Percentiles rank a stretch among this genome's conserved stretches.
Evolutionary conservation across 2,797 vertebrate species (phyloP).

Genomic region (Amblyopsis hoosieri): DNA sequence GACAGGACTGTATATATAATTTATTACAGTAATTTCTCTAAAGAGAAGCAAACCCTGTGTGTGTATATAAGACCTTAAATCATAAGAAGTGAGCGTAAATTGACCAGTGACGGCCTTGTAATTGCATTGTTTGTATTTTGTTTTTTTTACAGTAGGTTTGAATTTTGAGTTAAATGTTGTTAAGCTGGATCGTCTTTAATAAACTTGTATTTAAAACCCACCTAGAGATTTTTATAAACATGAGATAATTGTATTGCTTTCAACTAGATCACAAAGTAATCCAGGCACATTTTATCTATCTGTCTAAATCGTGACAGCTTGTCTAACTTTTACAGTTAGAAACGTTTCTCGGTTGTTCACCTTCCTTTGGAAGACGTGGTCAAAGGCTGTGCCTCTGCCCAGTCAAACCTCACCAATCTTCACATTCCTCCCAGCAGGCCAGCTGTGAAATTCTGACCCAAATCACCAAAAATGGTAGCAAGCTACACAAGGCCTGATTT

Average conservation of each 20-base stretch:
- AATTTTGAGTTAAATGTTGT: constrained; percentile 52
- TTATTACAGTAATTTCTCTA: constrained; percentile 77
- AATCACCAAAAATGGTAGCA: constrained; percentile 15
- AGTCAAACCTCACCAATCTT: constrained; percentile 9
- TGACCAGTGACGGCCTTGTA: constrained; percentile 38
- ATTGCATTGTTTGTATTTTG: constrained; percentile 39
- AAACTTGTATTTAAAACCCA: constrained; percentile 88
- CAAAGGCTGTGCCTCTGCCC: neutral
- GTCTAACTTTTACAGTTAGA: too few species aligned
- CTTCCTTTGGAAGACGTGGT: too few species aligned
- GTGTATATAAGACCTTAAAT: constrained; percentile 24
- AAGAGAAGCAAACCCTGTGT: constrained; percentile 20
- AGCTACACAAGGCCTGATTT: neutral
- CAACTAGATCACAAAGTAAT: too few species aligned
- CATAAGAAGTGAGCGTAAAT: constrained; percentile 23
- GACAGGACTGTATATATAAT: constrained; percentile 86
- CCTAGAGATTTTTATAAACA: neutral
- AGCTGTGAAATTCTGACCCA: constrained; percentile 33
- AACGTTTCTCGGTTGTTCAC: too few species aligned
- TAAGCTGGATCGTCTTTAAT: constrained; percentile 79
- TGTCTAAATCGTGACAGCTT: too few species aligned
- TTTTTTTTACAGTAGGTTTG: constrained; percentile 45
- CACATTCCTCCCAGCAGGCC: constrained; percentile 17
- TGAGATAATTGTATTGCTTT: too few species aligned
- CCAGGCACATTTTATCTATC: too few species aligned